A percentile compares a stretch with the other conserved stretches of the same genome.
Evolutionary conservation across 1,140 invertebrate species (phyloP).

Genomic region (Brachionus angularis): DNA sequence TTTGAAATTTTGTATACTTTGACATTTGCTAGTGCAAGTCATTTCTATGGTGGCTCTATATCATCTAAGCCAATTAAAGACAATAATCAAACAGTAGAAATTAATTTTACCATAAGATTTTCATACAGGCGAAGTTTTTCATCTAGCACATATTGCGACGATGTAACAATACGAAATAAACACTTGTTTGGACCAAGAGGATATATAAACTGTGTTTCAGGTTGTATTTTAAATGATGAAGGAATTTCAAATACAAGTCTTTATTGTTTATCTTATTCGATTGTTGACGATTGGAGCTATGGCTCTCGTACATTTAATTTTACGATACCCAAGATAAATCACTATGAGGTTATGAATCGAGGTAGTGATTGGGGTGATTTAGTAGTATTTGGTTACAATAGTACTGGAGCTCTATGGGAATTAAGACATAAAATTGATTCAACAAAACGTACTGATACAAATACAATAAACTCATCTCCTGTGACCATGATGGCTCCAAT

Average conservation of each 20-base stretch:
- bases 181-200: background rate
- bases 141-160: slow-evolving; percentile 9
- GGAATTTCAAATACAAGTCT: background rate
- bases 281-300: slow-evolving; percentile 17
- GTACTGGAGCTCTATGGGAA: slow-evolving; percentile 25
- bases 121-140: slow-evolving; percentile 7
- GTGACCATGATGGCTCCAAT: slow-evolving; percentile 13
- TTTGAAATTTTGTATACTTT: too few species aligned
- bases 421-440: slow-evolving; percentile 8
- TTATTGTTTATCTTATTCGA: slow-evolving; percentile 10
- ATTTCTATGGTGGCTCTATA: slow-evolving; percentile 37
- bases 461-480: slow-evolving; percentile 8
- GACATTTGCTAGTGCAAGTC: too few species aligned
- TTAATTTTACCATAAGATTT: slow-evolving; percentile 26
- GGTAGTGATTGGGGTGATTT: slow-evolving; percentile 36
- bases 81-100: background rate
- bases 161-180: background rate
- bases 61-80: slow-evolving; percentile 27
- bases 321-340: background rate
- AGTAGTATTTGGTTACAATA: slow-evolving; percentile 18
- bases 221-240: background rate
- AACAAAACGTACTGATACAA: background rate
- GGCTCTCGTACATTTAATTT: slow-evolving; percentile 15
- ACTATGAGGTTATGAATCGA: background rate
- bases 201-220: slow-evolving; percentile 13